Evolutionary conservation across 2,113 vertebrate genomes (phyloP).

Genomic region (Triplophysa siluroides): DNA sequence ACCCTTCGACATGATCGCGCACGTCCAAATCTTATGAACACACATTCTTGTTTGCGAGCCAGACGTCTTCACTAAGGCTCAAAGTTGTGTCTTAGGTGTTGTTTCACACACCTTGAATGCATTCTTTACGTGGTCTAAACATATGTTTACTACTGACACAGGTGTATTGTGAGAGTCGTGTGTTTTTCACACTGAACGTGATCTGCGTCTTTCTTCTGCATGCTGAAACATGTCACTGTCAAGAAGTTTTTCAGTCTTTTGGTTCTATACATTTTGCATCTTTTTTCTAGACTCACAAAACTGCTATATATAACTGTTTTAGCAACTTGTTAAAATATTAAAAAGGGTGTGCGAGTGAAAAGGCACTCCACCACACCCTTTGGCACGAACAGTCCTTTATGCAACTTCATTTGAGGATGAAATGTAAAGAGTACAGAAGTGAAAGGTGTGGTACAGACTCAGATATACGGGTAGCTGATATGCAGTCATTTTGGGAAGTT

Average conservation of each 20-base stretch:
- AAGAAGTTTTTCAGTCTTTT: not conserved
- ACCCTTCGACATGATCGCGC: not conserved
- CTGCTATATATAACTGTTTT: not conserved
- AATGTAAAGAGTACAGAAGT: not conserved
- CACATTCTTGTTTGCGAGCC: not conserved
- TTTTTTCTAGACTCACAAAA: not conserved
- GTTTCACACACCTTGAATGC: not conserved
- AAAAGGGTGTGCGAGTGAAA: not conserved
- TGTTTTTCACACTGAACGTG: not conserved
- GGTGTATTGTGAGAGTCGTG: too few species aligned
- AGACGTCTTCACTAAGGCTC: not conserved
- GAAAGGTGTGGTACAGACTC: conserved; percentile 7
- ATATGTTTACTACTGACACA: too few species aligned
- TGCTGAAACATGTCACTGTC: not conserved
- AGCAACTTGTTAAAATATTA: not conserved
- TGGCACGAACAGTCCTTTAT: not conserved
- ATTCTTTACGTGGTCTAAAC: not conserved
- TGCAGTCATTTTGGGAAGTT: too few species aligned
- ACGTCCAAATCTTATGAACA: not conserved
- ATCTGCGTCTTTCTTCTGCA: not conserved
- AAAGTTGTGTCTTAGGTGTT: not conserved
- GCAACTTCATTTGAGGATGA: not conserved
- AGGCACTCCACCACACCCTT: conserved; percentile 32
- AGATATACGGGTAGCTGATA: too few species aligned
- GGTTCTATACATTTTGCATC: not conserved